These are phyloP conservation scores for Melinopterus prodromus DNA, from an alignment of 2,888 invertebrate species.

Conservation along the genomic window DNA sequence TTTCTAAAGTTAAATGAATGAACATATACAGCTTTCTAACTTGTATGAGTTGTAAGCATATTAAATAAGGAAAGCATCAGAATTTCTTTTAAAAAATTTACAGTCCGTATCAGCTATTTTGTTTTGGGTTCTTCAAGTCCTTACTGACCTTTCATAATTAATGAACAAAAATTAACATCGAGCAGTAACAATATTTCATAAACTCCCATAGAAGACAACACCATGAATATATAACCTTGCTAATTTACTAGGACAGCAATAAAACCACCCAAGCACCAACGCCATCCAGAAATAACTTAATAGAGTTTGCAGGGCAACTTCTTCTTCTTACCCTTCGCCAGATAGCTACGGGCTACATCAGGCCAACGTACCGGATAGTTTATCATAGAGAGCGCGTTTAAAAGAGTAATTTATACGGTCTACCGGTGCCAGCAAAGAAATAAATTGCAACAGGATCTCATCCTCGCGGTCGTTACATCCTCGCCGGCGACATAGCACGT, in stretches of 20 bases:
- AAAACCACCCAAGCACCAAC: not conserved
- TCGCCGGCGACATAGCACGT: not conserved
- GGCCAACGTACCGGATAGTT: constrained; percentile 16
- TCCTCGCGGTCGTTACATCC: constrained; percentile 11
- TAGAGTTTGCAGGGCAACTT: not conserved
- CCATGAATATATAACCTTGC: not conserved
- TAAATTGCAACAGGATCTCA: constrained; percentile 25
- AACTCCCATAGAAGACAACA: not conserved
- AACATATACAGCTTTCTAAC: too few relatives aligned
- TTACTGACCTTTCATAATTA: too few relatives aligned
- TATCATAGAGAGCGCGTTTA: constrained; percentile 20
- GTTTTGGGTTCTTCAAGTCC: too few relatives aligned
- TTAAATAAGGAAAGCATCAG: too few relatives aligned
- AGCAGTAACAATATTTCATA: too few relatives aligned
- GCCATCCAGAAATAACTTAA: not conserved
- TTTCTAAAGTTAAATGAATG: too few relatives aligned
- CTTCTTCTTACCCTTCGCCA: not conserved
- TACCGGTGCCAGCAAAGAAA: constrained; percentile 23
- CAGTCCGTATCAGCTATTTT: too few relatives aligned
- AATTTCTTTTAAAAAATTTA: too few relatives aligned
- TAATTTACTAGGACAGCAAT: not conserved
- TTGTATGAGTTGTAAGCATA: too few relatives aligned
- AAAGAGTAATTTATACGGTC: constrained; percentile 25
- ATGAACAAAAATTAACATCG: too few relatives aligned
- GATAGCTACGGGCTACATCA: constrained; percentile 27